Evolutionary conservation across 2,113 vertebrate genomes (phyloP).

Genomic region (Pimephales promelas): DNA sequence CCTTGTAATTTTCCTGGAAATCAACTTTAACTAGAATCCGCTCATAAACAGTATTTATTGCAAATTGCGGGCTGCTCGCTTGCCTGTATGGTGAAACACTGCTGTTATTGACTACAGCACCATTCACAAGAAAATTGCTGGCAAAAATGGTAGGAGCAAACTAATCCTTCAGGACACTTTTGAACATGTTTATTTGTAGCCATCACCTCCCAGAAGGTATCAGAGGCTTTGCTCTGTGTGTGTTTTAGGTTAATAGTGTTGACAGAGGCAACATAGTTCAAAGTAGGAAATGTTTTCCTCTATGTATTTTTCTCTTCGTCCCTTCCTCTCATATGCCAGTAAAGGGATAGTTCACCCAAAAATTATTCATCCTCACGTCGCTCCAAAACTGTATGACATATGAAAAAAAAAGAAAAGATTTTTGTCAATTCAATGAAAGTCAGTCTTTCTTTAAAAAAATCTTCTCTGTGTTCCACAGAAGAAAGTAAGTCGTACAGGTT

Average conservation of each 20-base stretch:
- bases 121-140: conserved; percentile 27
- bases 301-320: not conserved
- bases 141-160: conserved; percentile 1
- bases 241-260: conserved; percentile 11
- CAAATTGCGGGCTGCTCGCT: conserved; percentile 28
- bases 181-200: not conserved
- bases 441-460: too few species aligned
- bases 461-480: not conserved
- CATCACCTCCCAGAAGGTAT: conserved; percentile 26
- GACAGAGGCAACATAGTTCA: not conserved
- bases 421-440: not conserved
- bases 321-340: not conserved
- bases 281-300: conserved; percentile 9
- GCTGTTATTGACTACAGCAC: conserved; percentile 27
- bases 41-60: conserved; percentile 41
- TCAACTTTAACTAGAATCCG: conserved; percentile 52
- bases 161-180: not conserved
- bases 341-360: not conserved
- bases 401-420: not conserved
- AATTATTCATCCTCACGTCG: not conserved
- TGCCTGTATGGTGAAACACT: conserved; percentile 29
- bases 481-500: not conserved
- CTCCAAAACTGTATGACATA: not conserved
- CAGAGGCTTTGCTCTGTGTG: not conserved
- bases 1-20: conserved; percentile 60